These are phyloP conservation scores for Ochropleura plecta DNA, from an alignment of 2,888 invertebrate genomes.

Conservation along the genomic window DNA sequence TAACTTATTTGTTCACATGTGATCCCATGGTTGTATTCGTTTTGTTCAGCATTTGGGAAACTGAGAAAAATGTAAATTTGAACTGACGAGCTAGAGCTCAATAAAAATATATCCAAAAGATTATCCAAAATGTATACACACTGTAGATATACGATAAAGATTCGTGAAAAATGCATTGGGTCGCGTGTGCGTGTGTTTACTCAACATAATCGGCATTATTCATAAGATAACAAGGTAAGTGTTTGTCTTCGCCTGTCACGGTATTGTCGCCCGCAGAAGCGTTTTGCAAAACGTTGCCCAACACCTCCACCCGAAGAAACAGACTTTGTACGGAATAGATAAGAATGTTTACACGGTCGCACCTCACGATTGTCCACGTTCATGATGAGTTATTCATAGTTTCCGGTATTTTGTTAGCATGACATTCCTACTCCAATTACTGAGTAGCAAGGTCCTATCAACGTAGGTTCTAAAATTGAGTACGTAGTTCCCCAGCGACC, in stretches of 20 bases:
- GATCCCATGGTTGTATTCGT: background rate
- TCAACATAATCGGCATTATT: slow-evolving; percentile 90
- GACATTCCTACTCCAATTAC: slow-evolving; percentile 28
- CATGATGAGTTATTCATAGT: slow-evolving; percentile 53
- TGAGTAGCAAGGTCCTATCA: background rate
- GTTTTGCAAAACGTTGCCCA: slow-evolving; percentile 87
- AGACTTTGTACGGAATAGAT: slow-evolving; percentile 76
- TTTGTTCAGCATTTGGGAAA: background rate
- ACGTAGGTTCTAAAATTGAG: background rate
- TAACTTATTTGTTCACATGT: background rate
- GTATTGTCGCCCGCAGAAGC: slow-evolving; percentile 86
- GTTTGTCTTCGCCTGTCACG: slow-evolving; percentile 88
- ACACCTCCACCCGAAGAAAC: slow-evolving; percentile 74
- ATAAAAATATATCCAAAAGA: slow-evolving; percentile 6
- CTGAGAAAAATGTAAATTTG: background rate
- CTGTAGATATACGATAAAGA: slow-evolving; percentile 81
- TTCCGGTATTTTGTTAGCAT: slow-evolving; percentile 49
- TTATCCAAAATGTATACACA: slow-evolving; percentile 67
- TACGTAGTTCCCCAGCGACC: background rate
- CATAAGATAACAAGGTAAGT: slow-evolving; percentile 88
- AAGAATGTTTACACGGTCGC: slow-evolving; percentile 73
- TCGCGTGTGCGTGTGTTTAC: slow-evolving; percentile 86
- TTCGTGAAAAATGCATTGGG: slow-evolving; percentile 87
- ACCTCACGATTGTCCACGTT: slow-evolving; percentile 62
- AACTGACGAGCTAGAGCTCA: background rate